phyloP scores from a whole-genome alignment of 2,888 invertebrate species.

The Caenorhabditis virilis region DNA sequence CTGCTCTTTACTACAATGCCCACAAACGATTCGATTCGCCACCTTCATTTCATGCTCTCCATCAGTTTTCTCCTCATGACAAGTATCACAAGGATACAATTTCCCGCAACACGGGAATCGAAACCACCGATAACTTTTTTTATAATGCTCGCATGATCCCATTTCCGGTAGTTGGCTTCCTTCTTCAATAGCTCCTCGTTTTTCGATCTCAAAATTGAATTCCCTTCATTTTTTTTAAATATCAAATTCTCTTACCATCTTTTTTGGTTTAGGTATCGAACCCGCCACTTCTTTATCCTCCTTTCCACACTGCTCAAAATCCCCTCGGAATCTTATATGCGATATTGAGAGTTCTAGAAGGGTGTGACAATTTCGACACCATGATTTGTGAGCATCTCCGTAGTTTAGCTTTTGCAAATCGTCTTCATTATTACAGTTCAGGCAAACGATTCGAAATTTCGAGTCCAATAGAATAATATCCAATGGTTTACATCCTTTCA shows the following conservation, averaged over 20 bases:
- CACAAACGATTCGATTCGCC: conserved; percentile 71
- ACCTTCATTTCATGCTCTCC: conserved; percentile 38
- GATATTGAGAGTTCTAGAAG: conserved; percentile 1
- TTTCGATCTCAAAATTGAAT: conserved; percentile 3
- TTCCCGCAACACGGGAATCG: conserved; percentile 30
- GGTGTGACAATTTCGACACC: conserved; percentile 8
- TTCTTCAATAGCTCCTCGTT: conserved; percentile 69
- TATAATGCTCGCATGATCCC: conserved; percentile 13
- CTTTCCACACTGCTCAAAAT: conserved; percentile 1
- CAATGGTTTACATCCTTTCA: conserved; percentile 9
- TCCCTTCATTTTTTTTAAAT: neutral
- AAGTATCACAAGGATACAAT: conserved; percentile 26
- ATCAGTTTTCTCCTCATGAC: conserved; percentile 16
- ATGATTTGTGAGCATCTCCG: conserved; percentile 9
- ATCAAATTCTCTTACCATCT: neutral
- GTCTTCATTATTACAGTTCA: conserved; percentile 3
- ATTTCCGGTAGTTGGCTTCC: conserved; percentile 70
- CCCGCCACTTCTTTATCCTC: conserved; percentile 4
- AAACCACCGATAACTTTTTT: conserved; percentile 13
- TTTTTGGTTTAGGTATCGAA: conserved; percentile 1
- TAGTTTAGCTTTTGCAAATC: conserved; percentile 5
- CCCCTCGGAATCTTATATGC: conserved; percentile 5
- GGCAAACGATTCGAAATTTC: neutral
- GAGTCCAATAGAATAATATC: conserved; percentile 9
- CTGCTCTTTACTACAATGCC: conserved; percentile 71